These are phyloP conservation scores for Montipora foliosa DNA, from an alignment of 64 coral and sea anemone genomes.

Conservation along the genomic window DNA sequence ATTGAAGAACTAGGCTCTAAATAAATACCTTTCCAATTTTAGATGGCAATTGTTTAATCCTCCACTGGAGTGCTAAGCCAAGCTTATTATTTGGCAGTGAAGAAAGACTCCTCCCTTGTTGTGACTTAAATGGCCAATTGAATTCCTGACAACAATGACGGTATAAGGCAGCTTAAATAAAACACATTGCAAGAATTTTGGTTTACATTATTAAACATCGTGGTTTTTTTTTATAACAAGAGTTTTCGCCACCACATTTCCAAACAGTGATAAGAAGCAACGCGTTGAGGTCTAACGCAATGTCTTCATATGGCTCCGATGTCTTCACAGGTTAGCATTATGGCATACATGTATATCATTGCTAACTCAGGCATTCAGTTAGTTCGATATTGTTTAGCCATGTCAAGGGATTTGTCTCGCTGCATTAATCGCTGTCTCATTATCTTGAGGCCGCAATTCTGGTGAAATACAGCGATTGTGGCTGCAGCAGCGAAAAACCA, in stretches of 20 bases:
- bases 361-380: too few species aligned
- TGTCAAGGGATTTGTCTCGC: too few species aligned
- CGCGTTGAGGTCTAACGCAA: not conserved
- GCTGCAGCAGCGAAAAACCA: too few species aligned
- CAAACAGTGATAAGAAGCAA: not conserved
- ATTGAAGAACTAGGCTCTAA: too few species aligned
- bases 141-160: not conserved
- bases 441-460: too few species aligned
- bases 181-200: not conserved
- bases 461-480: too few species aligned
- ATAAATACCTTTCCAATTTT: too few species aligned
- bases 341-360: not conserved
- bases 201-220: constrained; percentile 25
- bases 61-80: too few species aligned
- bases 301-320: constrained; percentile 7
- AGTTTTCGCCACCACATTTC: not conserved
- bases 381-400: too few species aligned
- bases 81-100: not conserved
- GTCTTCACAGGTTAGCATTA: not conserved
- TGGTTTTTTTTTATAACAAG: not conserved
- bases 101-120: not conserved
- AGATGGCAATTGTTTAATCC: too few species aligned
- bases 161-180: not conserved
- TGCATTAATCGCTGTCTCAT: too few species aligned
- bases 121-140: constrained; percentile 4